Percentiles rank a stretch among this genome's conserved stretches.
phyloP scores from a whole-genome alignment of 2,888 invertebrate species.

The Chrysomela aeneicollis region DNA sequence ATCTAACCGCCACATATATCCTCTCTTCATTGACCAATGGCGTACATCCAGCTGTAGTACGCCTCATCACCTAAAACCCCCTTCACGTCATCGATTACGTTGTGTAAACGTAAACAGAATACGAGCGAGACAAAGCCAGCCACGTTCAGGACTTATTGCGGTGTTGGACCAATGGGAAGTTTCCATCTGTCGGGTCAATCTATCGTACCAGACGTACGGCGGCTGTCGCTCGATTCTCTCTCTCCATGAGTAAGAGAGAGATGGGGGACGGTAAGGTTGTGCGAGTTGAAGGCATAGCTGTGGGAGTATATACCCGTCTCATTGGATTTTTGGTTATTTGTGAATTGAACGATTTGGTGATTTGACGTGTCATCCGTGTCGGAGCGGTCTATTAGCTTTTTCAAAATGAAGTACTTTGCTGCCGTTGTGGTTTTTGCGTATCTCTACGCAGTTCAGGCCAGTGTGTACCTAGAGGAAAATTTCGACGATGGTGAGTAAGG shows the following conservation, averaged over 20 bases:
- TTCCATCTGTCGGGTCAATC: conserved; percentile 61
- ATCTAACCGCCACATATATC: conserved; percentile 33
- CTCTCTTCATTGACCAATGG: conserved; percentile 47
- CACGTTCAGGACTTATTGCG: conserved; percentile 33
- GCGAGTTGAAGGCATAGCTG: conserved; percentile 38
- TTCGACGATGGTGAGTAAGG: conserved; percentile 80
- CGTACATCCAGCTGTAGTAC: conserved; percentile 52
- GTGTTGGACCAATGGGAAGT: conserved; percentile 54
- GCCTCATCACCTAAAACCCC: conserved; percentile 30
- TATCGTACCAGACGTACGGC: conserved; percentile 46
- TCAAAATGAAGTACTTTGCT: conserved; percentile 60
- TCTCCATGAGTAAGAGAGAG: conserved; percentile 38
- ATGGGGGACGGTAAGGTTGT: conserved; percentile 30
- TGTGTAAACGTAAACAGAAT: conserved; percentile 45
- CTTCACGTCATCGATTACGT: conserved; percentile 38
- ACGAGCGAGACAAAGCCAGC: conserved; percentile 34
- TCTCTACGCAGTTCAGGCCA: conserved; percentile 69
- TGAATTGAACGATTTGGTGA: conserved; percentile 45
- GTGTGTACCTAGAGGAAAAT: conserved; percentile 81
- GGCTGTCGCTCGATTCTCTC: neutral
- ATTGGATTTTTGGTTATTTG: conserved; percentile 52
- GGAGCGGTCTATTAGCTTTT: conserved; percentile 43
- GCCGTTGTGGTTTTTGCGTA: conserved; percentile 62
- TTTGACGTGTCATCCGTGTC: conserved; percentile 47
- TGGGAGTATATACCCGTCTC: conserved; percentile 44